Conservation (phyloP, 2,797 vertebrate species). For the Choloepus didactylus region DNA sequence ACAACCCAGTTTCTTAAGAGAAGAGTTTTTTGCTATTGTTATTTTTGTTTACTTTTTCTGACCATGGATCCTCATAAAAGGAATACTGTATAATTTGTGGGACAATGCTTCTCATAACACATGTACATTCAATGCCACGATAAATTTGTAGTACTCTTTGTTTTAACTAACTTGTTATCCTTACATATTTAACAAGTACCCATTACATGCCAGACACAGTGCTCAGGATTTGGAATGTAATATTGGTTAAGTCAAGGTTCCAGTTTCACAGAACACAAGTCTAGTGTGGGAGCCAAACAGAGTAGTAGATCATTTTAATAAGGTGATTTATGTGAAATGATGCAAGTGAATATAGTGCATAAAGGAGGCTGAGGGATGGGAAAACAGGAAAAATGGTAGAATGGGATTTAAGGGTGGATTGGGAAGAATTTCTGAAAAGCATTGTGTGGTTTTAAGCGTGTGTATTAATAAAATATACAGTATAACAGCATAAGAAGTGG, state of each 20-base stretch:
- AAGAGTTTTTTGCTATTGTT: background rate
- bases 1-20: background rate
- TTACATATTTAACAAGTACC: slow-evolving; percentile 1
- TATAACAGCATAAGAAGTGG: no score
- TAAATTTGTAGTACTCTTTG: background rate
- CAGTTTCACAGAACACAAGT: background rate
- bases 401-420: background rate
- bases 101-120: background rate
- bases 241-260: background rate
- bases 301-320: background rate
- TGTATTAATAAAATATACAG: no score
- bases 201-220: background rate
- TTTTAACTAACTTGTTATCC: background rate
- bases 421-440: background rate
- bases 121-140: background rate
- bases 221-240: background rate
- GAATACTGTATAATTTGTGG: background rate
- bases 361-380: background rate
- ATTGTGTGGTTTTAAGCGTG: no score
- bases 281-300: background rate
- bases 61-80: background rate
- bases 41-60: background rate
- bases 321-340: background rate
- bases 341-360: background rate
- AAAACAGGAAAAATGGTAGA: background rate